Percentiles rank a stretch among this genome's conserved stretches.
Evolutionary conservation across 2,888 invertebrate species (phyloP).

Genomic region (Rhagium mordax): DNA sequence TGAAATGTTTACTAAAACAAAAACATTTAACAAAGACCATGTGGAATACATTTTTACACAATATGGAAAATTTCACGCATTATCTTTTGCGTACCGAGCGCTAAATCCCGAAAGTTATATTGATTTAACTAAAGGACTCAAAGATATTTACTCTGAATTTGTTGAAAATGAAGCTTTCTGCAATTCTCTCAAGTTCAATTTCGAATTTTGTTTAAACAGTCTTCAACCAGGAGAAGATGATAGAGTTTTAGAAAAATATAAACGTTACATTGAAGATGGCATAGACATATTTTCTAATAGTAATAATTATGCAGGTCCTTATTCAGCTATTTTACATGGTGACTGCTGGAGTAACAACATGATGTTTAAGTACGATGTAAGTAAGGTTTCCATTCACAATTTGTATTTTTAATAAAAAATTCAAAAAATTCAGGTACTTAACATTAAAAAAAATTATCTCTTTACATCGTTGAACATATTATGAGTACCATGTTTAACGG

Average conservation of each 20-base stretch:
- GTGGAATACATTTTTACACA: constrained; percentile 43
- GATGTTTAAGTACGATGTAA: constrained; percentile 32
- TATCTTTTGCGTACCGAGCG: constrained; percentile 48
- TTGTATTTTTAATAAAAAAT: no score
- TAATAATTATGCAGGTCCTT: background rate
- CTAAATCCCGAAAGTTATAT: constrained; percentile 41
- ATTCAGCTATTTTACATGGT: constrained; percentile 17
- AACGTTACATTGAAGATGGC: background rate
- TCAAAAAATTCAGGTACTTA: no score
- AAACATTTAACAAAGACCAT: constrained; percentile 48
- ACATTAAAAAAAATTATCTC: no score
- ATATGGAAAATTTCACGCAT: constrained; percentile 53
- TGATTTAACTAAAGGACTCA: background rate
- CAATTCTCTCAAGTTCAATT: background rate
- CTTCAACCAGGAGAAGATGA: constrained; percentile 6
- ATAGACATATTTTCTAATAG: background rate
- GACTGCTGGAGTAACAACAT: constrained; percentile 27
- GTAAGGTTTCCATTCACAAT: no score
- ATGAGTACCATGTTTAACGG: no score
- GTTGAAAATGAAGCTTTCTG: background rate
- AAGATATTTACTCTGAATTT: background rate
- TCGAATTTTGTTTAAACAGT: background rate
- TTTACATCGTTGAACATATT: no score
- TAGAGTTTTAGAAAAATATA: constrained; percentile 9
- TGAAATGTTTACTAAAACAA: constrained; percentile 26